These are phyloP conservation scores for Melinaea marsaeus DNA, from an alignment of 2,888 invertebrate genomes.

Conservation along the genomic window DNA sequence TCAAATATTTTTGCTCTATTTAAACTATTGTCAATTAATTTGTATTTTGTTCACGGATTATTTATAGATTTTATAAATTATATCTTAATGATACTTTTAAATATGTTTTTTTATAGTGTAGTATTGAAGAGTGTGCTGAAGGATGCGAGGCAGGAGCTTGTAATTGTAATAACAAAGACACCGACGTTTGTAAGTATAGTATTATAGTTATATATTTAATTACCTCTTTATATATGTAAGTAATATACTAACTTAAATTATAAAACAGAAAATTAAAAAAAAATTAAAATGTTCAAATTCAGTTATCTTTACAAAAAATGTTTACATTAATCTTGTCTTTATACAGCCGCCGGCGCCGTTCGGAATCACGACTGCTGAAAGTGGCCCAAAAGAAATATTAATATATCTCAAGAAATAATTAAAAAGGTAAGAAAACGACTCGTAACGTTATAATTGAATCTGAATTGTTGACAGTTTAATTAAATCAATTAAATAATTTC, in stretches of 20 bases:
- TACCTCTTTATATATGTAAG: not conserved
- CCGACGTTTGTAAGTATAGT: conserved; percentile 54
- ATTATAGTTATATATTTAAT: not conserved
- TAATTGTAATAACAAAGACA: conserved; percentile 64
- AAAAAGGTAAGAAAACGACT: too few relatives aligned
- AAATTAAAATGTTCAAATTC: too few relatives aligned
- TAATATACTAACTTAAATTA: not conserved
- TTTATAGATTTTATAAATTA: too few relatives aligned
- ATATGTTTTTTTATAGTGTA: conserved; percentile 49
- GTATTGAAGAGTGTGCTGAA: conserved; percentile 64
- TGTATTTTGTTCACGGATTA: too few relatives aligned
- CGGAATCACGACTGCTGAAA: conserved; percentile 77
- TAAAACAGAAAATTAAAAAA: too few relatives aligned
- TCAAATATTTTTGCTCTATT: too few relatives aligned
- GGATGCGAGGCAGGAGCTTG: conserved; percentile 55
- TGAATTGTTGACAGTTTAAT: too few relatives aligned
- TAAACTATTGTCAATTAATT: too few relatives aligned
- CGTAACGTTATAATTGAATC: too few relatives aligned
- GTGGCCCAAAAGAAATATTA: conserved; percentile 56
- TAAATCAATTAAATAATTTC: too few relatives aligned
- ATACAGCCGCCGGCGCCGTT: conserved; percentile 79
- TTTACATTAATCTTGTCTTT: conserved; percentile 19
- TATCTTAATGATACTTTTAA: too few relatives aligned
- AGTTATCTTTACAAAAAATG: not conserved
- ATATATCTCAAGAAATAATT: conserved; percentile 38